These are phyloP conservation scores for Abrostola tripartita DNA, from an alignment of 2,888 invertebrate genomes.

Conservation along the genomic window DNA sequence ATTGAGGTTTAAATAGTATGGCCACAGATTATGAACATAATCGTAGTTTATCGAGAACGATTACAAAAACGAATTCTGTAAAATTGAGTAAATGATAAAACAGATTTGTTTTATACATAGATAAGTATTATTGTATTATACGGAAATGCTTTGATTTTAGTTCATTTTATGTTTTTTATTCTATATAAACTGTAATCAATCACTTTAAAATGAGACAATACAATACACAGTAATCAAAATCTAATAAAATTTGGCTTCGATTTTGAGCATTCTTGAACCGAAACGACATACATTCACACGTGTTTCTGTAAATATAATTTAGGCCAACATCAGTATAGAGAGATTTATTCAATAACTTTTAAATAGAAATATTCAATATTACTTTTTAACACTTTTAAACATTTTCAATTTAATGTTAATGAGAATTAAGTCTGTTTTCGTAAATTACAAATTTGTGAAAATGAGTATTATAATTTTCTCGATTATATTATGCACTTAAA, in stretches of 20 bases:
- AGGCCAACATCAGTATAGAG: constrained; percentile 59
- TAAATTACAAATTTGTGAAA: constrained; percentile 28
- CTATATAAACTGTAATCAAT: background rate
- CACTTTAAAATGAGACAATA: constrained; percentile 3
- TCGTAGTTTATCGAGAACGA: too few species aligned
- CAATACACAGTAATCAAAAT: constrained; percentile 26
- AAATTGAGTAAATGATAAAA: too few species aligned
- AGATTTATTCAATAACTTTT: constrained; percentile 37
- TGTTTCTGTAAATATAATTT: constrained; percentile 44
- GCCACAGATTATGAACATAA: too few species aligned
- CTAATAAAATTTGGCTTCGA: constrained; percentile 71
- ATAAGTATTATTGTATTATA: too few species aligned
- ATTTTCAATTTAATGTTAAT: constrained; percentile 25
- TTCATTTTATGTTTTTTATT: too few species aligned
- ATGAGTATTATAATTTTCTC: constrained; percentile 7
- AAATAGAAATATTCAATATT: constrained; percentile 44
- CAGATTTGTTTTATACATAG: too few species aligned
- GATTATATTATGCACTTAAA: constrained; percentile 34
- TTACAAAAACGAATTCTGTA: too few species aligned
- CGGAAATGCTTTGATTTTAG: too few species aligned
- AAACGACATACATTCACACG: constrained; percentile 23
- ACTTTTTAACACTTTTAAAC: constrained; percentile 19
- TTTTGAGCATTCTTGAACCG: constrained; percentile 63
- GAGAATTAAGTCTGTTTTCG: constrained; percentile 18
- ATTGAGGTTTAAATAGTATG: too few species aligned